Conservation (phyloP, 2,888 invertebrate species). For the Aelia acuminata region DNA sequence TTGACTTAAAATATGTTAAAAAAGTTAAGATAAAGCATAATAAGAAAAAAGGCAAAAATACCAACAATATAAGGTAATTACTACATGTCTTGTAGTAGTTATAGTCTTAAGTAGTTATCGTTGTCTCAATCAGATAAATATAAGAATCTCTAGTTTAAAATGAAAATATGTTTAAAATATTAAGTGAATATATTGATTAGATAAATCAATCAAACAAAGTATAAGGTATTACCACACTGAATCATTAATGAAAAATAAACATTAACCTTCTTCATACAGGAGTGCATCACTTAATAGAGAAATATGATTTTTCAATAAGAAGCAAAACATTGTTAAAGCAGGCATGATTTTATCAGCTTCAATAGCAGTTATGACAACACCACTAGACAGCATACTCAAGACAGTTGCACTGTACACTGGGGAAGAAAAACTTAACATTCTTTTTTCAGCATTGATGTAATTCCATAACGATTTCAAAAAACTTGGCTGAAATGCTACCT, state of each 20-base stretch:
- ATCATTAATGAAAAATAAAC: conserved; percentile 22
- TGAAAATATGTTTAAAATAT: too few species aligned
- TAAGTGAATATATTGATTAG: not conserved
- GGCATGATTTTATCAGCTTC: conserved; percentile 82
- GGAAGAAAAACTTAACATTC: conserved; percentile 55
- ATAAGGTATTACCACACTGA: not conserved
- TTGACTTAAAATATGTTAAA: too few species aligned
- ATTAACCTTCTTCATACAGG: conserved; percentile 60
- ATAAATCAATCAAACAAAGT: not conserved
- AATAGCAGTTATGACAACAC: conserved; percentile 74
- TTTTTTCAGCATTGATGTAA: conserved; percentile 47
- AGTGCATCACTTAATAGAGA: conserved; percentile 59
- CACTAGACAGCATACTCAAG: conserved; percentile 78
- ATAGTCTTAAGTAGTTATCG: too few species aligned
- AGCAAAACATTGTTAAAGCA: conserved; percentile 84
- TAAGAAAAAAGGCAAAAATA: too few species aligned
- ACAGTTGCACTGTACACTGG: conserved; percentile 69
- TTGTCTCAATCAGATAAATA: too few species aligned
- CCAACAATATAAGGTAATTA: too few species aligned
- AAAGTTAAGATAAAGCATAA: too few species aligned
- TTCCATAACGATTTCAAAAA: conserved; percentile 61
- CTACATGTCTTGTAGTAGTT: too few species aligned
- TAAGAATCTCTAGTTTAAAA: too few species aligned
- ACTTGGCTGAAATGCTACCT: conserved; percentile 56
- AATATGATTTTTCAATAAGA: conserved; percentile 60